Base-by-base conservation (phyloP, 2,888 invertebrate species). In the Pristionchus arcanus region DNA sequence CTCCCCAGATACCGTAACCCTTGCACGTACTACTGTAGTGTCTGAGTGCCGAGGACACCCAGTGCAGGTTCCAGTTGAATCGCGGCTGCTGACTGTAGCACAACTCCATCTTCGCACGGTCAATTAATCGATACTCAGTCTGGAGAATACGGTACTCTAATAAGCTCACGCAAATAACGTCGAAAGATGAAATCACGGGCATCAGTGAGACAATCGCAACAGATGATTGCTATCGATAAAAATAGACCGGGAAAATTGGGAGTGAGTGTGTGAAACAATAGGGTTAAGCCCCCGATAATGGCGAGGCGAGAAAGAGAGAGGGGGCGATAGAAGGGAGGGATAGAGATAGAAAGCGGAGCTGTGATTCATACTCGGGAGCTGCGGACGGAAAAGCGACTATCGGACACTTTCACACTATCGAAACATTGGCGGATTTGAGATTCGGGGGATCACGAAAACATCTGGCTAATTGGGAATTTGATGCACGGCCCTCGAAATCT, bases 31-130 rank as follows among this genome's bases (percentile, higher is more conserved):
- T 66, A 86, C 86, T 86, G 66, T 66, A 86, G 21, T 37, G 37
- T 25, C 86, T 16, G 19, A 86, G 86, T 63, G 86, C 86, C 13
- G 86, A 86, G 31, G 86, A 86, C 42, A 66, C 66, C 86, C 86
- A 86, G n/a, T 86, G 86, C 2, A 86, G 86, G 66, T 66, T 63
- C 42, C 37, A 86, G 37, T 66, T 63, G 66, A 86, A 86, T 4
- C 19, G 1, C n/a, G 86, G 86, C 37, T 86, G 66, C 37, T 86
- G 66, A 16, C 55, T 53, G 86, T 86, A 86, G 66, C 86, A 86
- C 66, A 86, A 42, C 19, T 86, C 86, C 86, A 86, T 86, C 25
- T 81, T 25, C 2, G 21, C 11, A 71, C 15, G 13, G 31, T 55
- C 42, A 31, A 84, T 55, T 34, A 55, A 55, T 53, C 55, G 84